These are phyloP conservation scores for Leucophenga varia DNA, from an alignment of 1,140 invertebrate genomes.

Conservation along the genomic window DNA sequence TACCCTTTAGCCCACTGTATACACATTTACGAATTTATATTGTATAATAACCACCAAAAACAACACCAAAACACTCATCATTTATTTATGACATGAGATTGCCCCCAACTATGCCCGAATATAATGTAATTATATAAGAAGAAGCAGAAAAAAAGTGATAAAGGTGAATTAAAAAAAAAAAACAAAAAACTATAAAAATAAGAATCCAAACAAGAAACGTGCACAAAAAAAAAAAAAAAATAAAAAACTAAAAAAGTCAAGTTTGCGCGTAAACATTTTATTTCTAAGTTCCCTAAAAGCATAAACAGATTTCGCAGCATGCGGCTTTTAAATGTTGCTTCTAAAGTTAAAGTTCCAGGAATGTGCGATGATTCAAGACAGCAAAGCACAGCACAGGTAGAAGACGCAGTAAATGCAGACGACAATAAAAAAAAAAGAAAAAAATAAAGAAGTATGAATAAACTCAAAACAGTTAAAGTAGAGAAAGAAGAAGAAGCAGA, in stretches of 20 bases:
- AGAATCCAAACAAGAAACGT: constrained; percentile 16
- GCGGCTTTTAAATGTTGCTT: too few species aligned
- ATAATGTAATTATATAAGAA: constrained; percentile 45
- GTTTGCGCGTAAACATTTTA: constrained; percentile 25
- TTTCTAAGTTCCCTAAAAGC: constrained; percentile 11
- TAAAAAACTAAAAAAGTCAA: constrained; percentile 19
- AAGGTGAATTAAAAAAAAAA: constrained; percentile 9
- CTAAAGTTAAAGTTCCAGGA: too few species aligned
- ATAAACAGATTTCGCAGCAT: too few species aligned
- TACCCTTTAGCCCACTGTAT: constrained; percentile 15
- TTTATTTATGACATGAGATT: constrained; percentile 46
- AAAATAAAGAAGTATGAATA: constrained; percentile 12
- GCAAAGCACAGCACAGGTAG: constrained; percentile 5
- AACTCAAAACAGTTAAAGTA: constrained; percentile 2
- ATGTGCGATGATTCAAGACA: too few species aligned
- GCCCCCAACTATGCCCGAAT: constrained; percentile 35
- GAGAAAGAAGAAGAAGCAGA: neutral
- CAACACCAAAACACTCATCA: constrained; percentile 22
- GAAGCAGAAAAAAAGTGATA: constrained; percentile 13
- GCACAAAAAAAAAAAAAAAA: constrained; percentile 10
- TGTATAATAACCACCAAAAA: too few species aligned
- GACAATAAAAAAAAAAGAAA: constrained; percentile 10
- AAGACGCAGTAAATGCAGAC: constrained; percentile 15
- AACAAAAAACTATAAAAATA: constrained; percentile 6
- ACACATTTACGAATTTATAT: neutral